Base-by-base conservation (phyloP, 2,888 invertebrate species). In the Ischnus inquisitorius region DNA sequence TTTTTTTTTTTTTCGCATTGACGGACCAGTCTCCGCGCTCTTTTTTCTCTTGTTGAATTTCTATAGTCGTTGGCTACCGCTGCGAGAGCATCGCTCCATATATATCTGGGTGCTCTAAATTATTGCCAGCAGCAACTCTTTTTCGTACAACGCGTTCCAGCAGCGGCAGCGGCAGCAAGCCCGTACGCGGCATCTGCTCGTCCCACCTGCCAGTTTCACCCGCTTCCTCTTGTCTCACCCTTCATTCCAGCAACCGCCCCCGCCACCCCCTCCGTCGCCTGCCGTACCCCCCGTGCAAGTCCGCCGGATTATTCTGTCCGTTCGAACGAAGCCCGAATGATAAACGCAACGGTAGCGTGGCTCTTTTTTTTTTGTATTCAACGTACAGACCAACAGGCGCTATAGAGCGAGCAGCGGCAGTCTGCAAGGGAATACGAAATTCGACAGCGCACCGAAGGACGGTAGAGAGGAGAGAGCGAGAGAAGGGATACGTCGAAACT, bases 51-150 rank as follows among this genome's bases (percentile, higher is more conserved):
- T 25, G 60, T 25, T 25, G 62, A 69, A 82, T 74, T 79, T 74
- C 74, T 64, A 69, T 82, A 82, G 62, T 28, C 54, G 28, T 22
- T 34, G 25, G 69, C 62, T 54, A 34, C 8, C 34, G 57, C 19
- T 10, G n/a, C 28, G 39, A 19, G 51, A 39, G 22, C 39, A 67
- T 72, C 62, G 22, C 12, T 60, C 3, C 64, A 43, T 75, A 74
- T 82, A 74, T 74, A 74, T 74, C 64, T 57, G n/a, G 75, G 75
- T 83, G 79, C 83, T 83, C 83, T 83, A 83, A 83, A 83, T 83
- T 83, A 83, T 83, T 83, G 79, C 83, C 71, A 79, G 83, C 83
- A 76, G 69, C 83, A 75, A 79, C 69, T 83, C 75, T 83, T 79
- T 83, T 83, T 79, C 83, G 79, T 60, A 64, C 64, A 79, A 54